Base-by-base conservation (phyloP, 2,888 invertebrate genomes). In the Allophyes oxyacanthae region DNA sequence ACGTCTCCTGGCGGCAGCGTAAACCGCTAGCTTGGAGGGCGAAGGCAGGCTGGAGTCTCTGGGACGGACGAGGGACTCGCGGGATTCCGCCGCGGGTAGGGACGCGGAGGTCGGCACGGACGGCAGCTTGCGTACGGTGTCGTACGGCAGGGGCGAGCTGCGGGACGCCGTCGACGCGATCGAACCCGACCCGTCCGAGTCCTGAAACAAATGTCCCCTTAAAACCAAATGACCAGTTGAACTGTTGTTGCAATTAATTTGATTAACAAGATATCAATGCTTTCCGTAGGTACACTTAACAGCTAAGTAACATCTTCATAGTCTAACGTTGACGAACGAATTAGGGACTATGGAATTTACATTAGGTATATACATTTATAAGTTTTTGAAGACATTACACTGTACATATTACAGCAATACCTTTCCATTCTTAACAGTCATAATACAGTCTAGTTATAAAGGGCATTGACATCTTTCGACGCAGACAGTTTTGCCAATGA, bases 11-110 rank as follows among this genome's bases (percentile, higher is more conserved):
- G 94, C 91, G 0, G 92, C 94, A 4, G 94, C 94, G 81, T 95
- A 95, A 26, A 95, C 95, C 11, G 95, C 95, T 25, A 96, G 92
- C 83, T 96, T 96, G 14, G 95, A 95, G 0, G 96, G 96, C 9
- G 96, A 95, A 14, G 96, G 95, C 4, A 95, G 91, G 55, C 92
- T 92, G 25, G 92, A 91, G 79, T 92, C 93, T n/a, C 92, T 80
- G 0, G 92, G 89, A 5, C 94, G 77, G 3, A 94, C 91, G 0
- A 94, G 79, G 0, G 94, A 94, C 75, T 94, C 94, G 4, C 94
- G 83, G n/a, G 94, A 94, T 70, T 93, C 94, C 0, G 94, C 94
- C 1, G 94, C 94, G 1, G 94, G 94, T 0, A 94, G 85, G 0
- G 94, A 94, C 8, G 94, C 93, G 0, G 94, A 94, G 0, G 94